phyloP scores from a whole-genome alignment of 2,888 invertebrate species.

The Fragum sueziense region DNA sequence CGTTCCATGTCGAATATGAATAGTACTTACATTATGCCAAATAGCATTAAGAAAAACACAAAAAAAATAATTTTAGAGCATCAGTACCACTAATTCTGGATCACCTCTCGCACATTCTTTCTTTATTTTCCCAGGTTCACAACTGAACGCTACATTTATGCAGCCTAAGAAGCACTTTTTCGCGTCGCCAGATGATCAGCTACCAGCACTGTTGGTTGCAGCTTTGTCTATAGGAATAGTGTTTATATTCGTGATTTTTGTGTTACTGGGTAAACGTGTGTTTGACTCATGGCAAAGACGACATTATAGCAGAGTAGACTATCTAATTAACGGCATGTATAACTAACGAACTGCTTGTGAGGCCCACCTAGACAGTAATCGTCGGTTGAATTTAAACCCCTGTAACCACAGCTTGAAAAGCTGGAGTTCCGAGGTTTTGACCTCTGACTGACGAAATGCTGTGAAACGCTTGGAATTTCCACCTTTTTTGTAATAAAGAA shows the following conservation, averaged over 20 bases:
- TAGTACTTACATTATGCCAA: too few relatives aligned
- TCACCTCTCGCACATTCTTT: neutral
- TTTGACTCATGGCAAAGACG: constrained; percentile 74
- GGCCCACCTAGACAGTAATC: too few relatives aligned
- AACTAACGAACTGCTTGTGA: constrained; percentile 62
- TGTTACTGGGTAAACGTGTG: constrained; percentile 66
- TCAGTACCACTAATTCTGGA: too few relatives aligned
- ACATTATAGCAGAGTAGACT: constrained; percentile 75
- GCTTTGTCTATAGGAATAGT: constrained; percentile 70
- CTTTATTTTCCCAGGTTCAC: constrained; percentile 11
- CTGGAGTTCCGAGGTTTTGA: too few relatives aligned
- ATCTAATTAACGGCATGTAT: constrained; percentile 78
- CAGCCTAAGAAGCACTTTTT: neutral
- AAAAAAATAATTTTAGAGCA: neutral
- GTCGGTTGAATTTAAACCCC: too few relatives aligned
- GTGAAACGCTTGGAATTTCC: too few relatives aligned
- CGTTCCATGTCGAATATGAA: too few relatives aligned
- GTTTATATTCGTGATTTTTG: constrained; percentile 66
- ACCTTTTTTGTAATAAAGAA: too few relatives aligned
- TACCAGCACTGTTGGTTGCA: constrained; percentile 60
- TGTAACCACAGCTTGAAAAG: too few relatives aligned
- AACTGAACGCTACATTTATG: neutral
- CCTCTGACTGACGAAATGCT: too few relatives aligned
- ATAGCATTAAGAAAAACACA: neutral
- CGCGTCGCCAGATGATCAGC: neutral